Conservation (phyloP, 2,888 invertebrate species). For the Macaria notata region DNA sequence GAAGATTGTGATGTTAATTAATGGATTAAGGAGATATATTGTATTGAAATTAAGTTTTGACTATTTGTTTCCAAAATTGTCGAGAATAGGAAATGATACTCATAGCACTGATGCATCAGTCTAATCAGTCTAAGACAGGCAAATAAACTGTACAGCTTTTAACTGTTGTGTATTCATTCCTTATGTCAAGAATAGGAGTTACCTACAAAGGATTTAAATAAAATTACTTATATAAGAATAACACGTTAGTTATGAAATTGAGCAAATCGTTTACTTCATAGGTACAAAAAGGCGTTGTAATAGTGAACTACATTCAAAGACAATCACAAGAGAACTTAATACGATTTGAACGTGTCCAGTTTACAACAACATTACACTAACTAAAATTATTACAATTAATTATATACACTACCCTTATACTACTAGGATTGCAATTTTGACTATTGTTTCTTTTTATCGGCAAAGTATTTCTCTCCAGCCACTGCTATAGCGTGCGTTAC, state of each 20-base stretch:
- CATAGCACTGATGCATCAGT: too few species aligned
- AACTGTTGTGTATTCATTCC: too few species aligned
- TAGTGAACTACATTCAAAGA: conserved; percentile 71
- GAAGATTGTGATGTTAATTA: too few species aligned
- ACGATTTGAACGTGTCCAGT: conserved; percentile 70
- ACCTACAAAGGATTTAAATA: too few species aligned
- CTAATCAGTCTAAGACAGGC: too few species aligned
- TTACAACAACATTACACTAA: conserved; percentile 53
- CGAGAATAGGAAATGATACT: too few species aligned
- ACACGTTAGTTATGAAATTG: conserved; percentile 3
- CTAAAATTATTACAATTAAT: conserved; percentile 11
- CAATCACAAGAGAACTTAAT: conserved; percentile 1
- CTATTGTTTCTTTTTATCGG: conserved; percentile 34
- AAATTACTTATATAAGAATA: too few species aligned
- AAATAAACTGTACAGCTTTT: too few species aligned
- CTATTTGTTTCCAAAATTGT: too few species aligned
- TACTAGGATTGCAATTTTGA: neutral
- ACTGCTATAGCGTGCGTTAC: conserved; percentile 69
- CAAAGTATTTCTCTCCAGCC: conserved; percentile 69
- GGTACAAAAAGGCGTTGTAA: conserved; percentile 52
- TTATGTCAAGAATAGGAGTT: too few species aligned
- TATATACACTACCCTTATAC: conserved; percentile 18
- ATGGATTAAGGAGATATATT: too few species aligned
- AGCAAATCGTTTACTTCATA: conserved; percentile 26
- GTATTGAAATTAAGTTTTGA: too few species aligned